These are phyloP conservation scores for Diarsia rubi DNA, from an alignment of 2,888 invertebrate species.

Conservation along the genomic window DNA sequence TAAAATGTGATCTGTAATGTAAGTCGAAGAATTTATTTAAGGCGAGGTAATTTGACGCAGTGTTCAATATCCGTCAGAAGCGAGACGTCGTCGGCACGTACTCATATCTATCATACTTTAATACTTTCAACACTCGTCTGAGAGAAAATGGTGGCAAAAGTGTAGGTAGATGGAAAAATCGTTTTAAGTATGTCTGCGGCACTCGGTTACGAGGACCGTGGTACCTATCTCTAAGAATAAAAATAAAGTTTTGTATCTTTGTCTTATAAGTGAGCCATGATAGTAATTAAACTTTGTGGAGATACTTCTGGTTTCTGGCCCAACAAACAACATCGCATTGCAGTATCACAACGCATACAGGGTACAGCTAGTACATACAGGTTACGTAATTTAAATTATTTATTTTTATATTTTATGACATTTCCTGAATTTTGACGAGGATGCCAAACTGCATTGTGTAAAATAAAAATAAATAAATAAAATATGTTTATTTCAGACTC, in stretches of 20 bases:
- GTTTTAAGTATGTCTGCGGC: constrained; percentile 10
- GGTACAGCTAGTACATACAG: not conserved
- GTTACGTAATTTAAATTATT: no score
- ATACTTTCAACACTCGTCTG: constrained; percentile 54
- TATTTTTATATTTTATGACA: no score
- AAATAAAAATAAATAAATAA: no score
- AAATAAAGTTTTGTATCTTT: not conserved
- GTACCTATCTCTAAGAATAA: not conserved
- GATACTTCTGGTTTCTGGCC: not conserved
- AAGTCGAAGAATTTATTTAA: constrained; percentile 56
- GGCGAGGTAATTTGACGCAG: constrained; percentile 59
- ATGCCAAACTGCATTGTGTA: no score
- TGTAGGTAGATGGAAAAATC: constrained; percentile 3
- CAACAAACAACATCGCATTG: not conserved
- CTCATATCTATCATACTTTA: constrained; percentile 62
- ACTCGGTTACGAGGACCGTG: not conserved
- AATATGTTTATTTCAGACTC: no score
- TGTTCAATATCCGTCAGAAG: constrained; percentile 64
- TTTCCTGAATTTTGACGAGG: no score
- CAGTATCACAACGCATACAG: not conserved
- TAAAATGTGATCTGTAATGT: constrained; percentile 40
- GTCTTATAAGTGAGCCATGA: not conserved
- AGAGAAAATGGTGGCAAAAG: constrained; percentile 28
- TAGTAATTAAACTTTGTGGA: not conserved
- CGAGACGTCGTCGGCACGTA: constrained; percentile 55